phyloP scores from a whole-genome alignment of 2,113 vertebrate species.

The Raja brachyura region DNA sequence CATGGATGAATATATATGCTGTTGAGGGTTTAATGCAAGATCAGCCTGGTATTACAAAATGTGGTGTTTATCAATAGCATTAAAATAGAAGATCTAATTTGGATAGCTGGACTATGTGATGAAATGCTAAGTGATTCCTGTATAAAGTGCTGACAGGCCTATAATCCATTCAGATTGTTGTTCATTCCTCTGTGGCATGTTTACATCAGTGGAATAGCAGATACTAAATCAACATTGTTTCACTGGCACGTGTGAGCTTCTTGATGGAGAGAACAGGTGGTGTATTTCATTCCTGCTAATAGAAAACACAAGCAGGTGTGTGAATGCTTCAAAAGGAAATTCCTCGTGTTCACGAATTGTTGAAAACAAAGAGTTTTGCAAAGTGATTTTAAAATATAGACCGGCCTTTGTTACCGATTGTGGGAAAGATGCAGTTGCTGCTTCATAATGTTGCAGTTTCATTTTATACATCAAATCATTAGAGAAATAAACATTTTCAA shows the following conservation, averaged over 20 bases:
- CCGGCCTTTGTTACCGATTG: conserved; percentile 1
- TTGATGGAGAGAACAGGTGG: conserved; percentile 34
- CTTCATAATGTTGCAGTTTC: neutral
- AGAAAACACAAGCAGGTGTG: conserved; percentile 37
- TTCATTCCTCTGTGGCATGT: conserved; percentile 38
- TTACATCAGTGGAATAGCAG: conserved; percentile 34
- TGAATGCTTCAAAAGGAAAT: conserved; percentile 25
- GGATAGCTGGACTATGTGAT: conserved; percentile 32
- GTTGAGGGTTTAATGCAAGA: neutral
- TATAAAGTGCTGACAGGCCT: conserved; percentile 38
- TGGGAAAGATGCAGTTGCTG: neutral
- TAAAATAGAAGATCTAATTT: conserved; percentile 39
- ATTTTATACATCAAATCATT: neutral
- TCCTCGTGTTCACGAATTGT: conserved; percentile 22
- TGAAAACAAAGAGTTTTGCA: conserved; percentile 10
- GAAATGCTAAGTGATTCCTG: conserved; percentile 37
- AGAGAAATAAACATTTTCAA: neutral
- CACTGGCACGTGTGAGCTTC: conserved; percentile 34
- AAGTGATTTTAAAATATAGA: conserved; percentile 14
- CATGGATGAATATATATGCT: neutral
- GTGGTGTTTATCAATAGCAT: neutral
- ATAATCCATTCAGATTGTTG: conserved; percentile 39
- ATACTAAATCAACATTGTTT: conserved; percentile 39
- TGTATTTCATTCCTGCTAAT: conserved; percentile 37
- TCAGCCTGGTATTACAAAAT: neutral